Evolutionary conservation across 2,797 vertebrate species (phyloP), one percentile per base, ranked within the genome.

Genomic region (Spinibarbus caldwelli): DNA sequence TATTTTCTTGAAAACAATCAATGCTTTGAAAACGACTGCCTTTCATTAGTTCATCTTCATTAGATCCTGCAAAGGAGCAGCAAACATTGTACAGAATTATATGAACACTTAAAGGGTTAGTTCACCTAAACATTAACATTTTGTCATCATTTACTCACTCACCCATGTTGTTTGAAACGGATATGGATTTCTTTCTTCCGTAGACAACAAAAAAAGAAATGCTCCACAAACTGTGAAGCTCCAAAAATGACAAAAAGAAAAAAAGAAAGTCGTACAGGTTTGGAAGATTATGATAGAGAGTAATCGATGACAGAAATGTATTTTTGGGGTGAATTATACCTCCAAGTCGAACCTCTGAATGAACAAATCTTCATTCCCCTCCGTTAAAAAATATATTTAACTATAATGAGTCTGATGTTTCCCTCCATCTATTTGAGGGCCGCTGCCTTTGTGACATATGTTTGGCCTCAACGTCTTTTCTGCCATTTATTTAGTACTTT

Each of bases 401-500:
- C 49, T 66, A 57, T 78, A 80, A 73, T 31, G 52, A 85, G 26
- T 2, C 23, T 47, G 10, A 49, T 3, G 10, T 23, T 64, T 85
- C 83, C n/a, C 77, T 85, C 76, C 76, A 71, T 85, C 83, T 49
- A 72, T 71, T 36, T 59, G 66, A 80, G 54, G 76, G 21, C 21
- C 1, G 23, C 77, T 52, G 83, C 64, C 83, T 71, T 54, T 31
- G 77, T 80, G 83, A 85, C 54, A 85, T 80, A 85, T 26, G 54
- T 80, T 72, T 43, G 26, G 67, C 45, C 83, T 78, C 83, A 84
- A 70, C 78, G 75, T 64, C 49, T 67, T 80, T 80, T 79, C 76
- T 57, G 89, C 92, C 92, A 92, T 92, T 94, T 85, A 85, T 89
- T 92, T 93, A 94, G 91, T 91, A 92, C 93, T 93, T 93, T 94